Conservation (phyloP, 2,797 vertebrate species). For the Loriculus beryllinus region DNA sequence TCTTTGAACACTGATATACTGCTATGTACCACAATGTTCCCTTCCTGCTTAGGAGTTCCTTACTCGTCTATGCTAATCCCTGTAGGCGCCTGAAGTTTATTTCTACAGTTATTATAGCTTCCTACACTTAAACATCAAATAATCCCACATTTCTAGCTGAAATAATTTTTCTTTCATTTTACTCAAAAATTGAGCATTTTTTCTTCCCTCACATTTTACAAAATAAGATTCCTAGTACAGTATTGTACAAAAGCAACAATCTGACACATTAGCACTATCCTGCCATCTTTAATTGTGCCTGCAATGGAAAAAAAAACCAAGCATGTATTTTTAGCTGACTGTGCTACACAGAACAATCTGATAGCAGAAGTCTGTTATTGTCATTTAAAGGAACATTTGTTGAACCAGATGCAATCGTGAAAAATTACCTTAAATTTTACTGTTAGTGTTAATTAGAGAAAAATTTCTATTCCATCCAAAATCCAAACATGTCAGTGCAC, state of each 20-base stretch:
- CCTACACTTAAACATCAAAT: conserved; percentile 10
- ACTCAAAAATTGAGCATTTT: neutral
- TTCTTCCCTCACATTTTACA: neutral
- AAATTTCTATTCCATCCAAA: neutral
- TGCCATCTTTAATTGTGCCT: conserved; percentile 20
- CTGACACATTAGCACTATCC: neutral
- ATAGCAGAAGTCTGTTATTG: conserved; percentile 22
- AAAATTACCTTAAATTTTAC: conserved; percentile 22
- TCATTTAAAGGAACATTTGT: conserved; percentile 22
- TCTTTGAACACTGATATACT: neutral
- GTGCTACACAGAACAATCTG: neutral
- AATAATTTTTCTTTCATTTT: conserved; percentile 14
- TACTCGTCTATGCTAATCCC: neutral
- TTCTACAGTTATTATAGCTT: conserved; percentile 1
- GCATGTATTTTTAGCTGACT: conserved; percentile 20
- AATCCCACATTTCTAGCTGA: neutral
- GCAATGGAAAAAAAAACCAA: neutral
- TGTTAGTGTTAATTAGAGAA: neutral
- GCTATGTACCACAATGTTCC: neutral
- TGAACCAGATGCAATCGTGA: conserved; percentile 19
- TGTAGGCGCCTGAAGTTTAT: neutral
- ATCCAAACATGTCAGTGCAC: neutral
- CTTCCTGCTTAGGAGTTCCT: neutral
- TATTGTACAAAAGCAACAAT: neutral
- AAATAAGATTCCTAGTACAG: neutral